A percentile compares a stretch with the other conserved stretches of the same genome.
phyloP scores from a whole-genome alignment of 2,888 invertebrate species.

The Brachypterus glaber region DNA sequence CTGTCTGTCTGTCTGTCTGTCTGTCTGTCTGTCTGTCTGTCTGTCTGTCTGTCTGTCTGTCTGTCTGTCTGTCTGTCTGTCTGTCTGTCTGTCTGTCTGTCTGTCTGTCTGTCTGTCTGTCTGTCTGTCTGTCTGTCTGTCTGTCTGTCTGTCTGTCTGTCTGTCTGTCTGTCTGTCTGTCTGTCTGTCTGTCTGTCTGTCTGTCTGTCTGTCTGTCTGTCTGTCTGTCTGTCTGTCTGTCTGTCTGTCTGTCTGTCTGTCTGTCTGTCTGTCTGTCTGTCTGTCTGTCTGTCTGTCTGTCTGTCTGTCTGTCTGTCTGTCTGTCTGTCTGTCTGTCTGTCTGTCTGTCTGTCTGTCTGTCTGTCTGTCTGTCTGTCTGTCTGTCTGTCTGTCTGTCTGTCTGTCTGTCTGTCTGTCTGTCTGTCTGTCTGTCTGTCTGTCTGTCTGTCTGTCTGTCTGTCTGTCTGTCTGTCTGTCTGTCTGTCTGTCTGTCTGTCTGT shows the following conservation, averaged over 20 bases:
- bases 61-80: not conserved
- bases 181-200: not conserved
- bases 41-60: not conserved
- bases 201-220: not conserved
- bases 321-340: not conserved
- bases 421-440: too few species aligned
- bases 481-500: too few species aligned
- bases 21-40: not conserved
- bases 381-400: not conserved
- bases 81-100: not conserved
- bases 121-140: not conserved
- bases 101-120: not conserved
- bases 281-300: not conserved
- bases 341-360: not conserved
- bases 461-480: too few species aligned
- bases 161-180: not conserved
- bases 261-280: not conserved
- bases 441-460: too few species aligned
- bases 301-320: not conserved
- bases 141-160: not conserved
- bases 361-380: not conserved
- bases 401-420: not conserved
- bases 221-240: not conserved
- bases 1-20: not conserved
- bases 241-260: not conserved